phyloP scores from a whole-genome alignment of 92 coral and sea anemone species.

The Parazoanthus atlanticus region DNA sequence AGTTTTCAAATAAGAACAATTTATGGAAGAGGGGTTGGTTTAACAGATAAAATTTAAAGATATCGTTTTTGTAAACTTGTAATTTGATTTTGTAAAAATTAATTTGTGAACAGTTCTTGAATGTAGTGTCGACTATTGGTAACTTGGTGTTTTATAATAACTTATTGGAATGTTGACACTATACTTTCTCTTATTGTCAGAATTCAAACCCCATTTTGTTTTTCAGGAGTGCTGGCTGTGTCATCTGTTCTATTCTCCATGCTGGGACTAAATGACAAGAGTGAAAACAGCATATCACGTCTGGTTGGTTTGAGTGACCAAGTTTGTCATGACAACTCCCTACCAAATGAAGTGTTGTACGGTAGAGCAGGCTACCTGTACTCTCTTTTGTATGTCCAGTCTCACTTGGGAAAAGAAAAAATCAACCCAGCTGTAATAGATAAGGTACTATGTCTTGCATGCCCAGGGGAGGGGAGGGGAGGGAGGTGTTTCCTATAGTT shows the following conservation, averaged over 20 bases:
- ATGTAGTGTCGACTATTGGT: too few relatives aligned
- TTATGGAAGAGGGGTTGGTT: too few relatives aligned
- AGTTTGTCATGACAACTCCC: conserved; percentile 71
- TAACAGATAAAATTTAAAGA: too few relatives aligned
- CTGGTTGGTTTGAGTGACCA: conserved; percentile 73
- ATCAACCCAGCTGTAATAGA: conserved; percentile 62
- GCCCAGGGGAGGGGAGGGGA: not conserved
- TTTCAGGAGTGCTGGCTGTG: conserved; percentile 78
- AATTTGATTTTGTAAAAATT: not conserved
- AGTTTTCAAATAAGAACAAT: not conserved
- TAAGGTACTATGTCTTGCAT: conserved; percentile 57
- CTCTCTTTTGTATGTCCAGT: conserved; percentile 76
- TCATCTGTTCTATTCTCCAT: conserved; percentile 76
- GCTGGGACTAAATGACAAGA: conserved; percentile 69
- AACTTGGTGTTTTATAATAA: too few relatives aligned
- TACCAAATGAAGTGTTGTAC: conserved; percentile 93
- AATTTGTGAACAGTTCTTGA: too few relatives aligned
- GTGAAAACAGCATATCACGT: conserved; percentile 58
- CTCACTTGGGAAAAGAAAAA: conserved; percentile 71
- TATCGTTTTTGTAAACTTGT: not conserved
- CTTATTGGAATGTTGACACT: too few relatives aligned
- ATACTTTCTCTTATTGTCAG: not conserved
- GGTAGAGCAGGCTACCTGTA: conserved; percentile 96
- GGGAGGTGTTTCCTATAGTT: too few relatives aligned
- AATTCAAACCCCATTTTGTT: conserved; percentile 1